A percentile compares a stretch with the other conserved stretches of the same genome.
Conservation (phyloP, 2,888 invertebrate genomes). For the Temnothorax unifasciatus region DNA sequence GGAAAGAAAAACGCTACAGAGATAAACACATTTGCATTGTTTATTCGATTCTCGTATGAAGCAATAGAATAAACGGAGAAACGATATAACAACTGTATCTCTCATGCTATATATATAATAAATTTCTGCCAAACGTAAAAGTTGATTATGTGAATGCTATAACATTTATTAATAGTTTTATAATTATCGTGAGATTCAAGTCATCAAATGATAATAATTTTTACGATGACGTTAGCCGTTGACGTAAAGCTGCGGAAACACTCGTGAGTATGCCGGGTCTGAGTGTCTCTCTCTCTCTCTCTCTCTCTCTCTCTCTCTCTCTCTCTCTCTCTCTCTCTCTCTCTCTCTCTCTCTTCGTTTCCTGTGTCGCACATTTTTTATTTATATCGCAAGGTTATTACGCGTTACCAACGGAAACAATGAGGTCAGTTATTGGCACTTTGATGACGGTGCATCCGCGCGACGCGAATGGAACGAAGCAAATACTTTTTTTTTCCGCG, state of each 20-base stretch:
- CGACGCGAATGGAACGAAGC: constrained; percentile 32
- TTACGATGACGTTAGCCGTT: neutral
- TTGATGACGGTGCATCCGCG: constrained; percentile 44
- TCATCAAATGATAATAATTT: neutral
- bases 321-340: no score
- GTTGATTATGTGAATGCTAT: neutral
- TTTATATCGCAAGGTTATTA: constrained; percentile 40
- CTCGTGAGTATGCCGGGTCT: neutral
- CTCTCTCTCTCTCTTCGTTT: neutral
- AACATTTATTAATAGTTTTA: neutral
- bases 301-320: neutral
- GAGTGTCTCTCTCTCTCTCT: neutral
- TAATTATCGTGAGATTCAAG: neutral
- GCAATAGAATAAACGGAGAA: neutral
- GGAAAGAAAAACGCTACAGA: constrained; percentile 3
- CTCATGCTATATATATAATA: neutral
- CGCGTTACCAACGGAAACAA: constrained; percentile 38
- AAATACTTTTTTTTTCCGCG: constrained; percentile 41
- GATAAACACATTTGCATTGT: constrained; percentile 12
- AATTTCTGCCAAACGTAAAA: neutral
- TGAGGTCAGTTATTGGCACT: constrained; percentile 55
- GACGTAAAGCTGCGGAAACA: constrained; percentile 9
- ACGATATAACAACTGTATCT: neutral
- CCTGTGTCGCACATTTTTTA: constrained; percentile 20
- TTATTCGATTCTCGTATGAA: constrained; percentile 14